A percentile compares a stretch with the other conserved stretches of the same genome.
These are phyloP conservation scores for Brachypteracias leptosomus DNA, from an alignment of 2,113 vertebrate genomes.

Conservation along the genomic window DNA sequence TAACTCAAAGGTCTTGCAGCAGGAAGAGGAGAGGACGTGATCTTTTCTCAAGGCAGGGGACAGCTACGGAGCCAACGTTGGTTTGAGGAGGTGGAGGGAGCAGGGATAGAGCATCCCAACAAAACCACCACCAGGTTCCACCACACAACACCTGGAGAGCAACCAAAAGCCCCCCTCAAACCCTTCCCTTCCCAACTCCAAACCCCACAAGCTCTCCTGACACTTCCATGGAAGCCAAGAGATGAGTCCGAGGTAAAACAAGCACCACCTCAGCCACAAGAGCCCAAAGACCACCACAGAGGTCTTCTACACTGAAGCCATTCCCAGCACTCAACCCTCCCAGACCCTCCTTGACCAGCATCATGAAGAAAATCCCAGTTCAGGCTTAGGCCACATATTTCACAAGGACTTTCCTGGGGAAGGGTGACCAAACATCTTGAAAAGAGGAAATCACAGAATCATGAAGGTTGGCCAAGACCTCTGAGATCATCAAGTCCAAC, in stretches of 20 bases:
- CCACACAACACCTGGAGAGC: fast-evolving
- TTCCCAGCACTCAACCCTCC: neutral
- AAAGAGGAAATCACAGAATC: too few species aligned
- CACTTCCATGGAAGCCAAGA: fast-evolving
- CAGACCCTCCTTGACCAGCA: neutral
- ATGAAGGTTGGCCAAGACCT: too few species aligned
- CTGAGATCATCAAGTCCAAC: too few species aligned
- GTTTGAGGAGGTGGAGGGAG: neutral
- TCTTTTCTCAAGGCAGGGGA: neutral
- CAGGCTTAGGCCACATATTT: neutral
- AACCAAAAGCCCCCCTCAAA: neutral
- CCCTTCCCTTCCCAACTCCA: fast-evolving
- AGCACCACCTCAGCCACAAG: neutral
- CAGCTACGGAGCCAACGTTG: neutral
- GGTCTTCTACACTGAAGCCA: neutral
- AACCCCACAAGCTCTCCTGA: neutral
- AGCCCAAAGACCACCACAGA: neutral
- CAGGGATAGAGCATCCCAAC: neutral
- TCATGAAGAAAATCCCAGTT: fast-evolving
- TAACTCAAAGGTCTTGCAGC: neutral
- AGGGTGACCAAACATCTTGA: neutral
- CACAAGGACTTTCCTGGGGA: neutral
- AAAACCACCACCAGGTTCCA: neutral
- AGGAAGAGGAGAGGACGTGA: neutral
- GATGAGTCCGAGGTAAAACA: neutral